Conservation (phyloP, 2,888 invertebrate genomes). For the Meghimatium bilineatum region DNA sequence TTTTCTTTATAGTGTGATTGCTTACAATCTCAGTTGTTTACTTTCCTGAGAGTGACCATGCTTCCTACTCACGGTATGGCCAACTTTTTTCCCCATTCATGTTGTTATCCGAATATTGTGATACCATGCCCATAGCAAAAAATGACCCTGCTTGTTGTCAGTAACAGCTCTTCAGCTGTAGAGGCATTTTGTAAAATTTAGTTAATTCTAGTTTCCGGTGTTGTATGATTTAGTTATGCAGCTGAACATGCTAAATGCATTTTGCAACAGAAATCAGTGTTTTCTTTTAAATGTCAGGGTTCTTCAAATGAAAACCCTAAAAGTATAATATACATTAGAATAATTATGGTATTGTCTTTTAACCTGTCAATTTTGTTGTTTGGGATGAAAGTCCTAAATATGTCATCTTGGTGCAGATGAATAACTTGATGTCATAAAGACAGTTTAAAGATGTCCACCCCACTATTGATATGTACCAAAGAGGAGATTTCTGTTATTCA, state of each 20-base stretch:
- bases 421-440: no score
- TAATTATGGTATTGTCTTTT: no score
- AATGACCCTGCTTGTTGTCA: conserved; percentile 7
- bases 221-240: neutral
- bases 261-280: neutral
- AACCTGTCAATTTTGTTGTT: no score
- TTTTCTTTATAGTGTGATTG: conserved; percentile 10
- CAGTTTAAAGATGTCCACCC: no score
- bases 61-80: conserved; percentile 8
- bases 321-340: no score
- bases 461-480: no score
- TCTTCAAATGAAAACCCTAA: no score
- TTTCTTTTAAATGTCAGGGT: no score
- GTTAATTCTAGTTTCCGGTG: neutral
- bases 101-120: conserved; percentile 29
- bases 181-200: neutral
- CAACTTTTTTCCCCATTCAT: conserved; percentile 3
- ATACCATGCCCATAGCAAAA: neutral
- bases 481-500: no score
- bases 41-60: neutral
- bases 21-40: conserved; percentile 11
- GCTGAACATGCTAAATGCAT: neutral
- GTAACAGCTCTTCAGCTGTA: neutral
- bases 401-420: no score
- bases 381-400: no score